Evolutionary conservation across 2,113 vertebrate genomes (phyloP).

Genomic region (Montifringilla adamsi): DNA sequence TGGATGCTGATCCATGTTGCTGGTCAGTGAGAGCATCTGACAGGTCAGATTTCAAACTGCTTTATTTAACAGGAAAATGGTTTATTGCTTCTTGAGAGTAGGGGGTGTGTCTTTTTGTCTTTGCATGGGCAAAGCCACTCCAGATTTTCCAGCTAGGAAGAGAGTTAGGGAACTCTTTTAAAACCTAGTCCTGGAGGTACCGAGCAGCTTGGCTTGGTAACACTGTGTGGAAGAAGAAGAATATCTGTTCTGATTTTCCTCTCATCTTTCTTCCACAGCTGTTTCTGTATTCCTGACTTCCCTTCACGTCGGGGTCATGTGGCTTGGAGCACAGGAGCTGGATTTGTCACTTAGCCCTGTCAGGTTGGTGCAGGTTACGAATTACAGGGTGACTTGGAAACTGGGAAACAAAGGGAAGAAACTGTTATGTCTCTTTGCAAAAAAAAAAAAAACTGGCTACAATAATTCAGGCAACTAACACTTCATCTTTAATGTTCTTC

Average conservation of each 20-base stretch:
- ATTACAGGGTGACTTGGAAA: slow-evolving; percentile 7
- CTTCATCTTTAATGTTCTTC: background rate
- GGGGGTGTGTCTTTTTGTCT: background rate
- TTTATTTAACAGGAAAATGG: background rate
- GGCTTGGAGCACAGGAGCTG: slow-evolving; percentile 78
- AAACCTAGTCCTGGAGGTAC: background rate
- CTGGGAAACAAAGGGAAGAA: background rate
- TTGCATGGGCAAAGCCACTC: background rate
- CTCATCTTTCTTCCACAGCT: slow-evolving; percentile 66
- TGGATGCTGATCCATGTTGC: background rate
- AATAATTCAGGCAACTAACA: too few relatives aligned
- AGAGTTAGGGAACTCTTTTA: background rate
- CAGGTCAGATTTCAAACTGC: background rate
- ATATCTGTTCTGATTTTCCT: background rate
- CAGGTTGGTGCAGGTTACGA: slow-evolving; percentile 56
- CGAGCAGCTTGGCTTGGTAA: background rate
- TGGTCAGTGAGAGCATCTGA: background rate
- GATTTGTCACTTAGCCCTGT: slow-evolving; percentile 77
- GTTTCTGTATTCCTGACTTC: slow-evolving; percentile 78
- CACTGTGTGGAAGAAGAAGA: background rate
- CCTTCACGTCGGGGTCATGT: slow-evolving; percentile 82
- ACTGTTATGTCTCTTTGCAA: slow-evolving; percentile 73
- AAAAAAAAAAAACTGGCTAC: background rate
- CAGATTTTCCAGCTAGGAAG: background rate
- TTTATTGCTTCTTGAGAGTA: background rate